Conservation (phyloP, 2,888 invertebrate genomes). For the Eupithecia subfuscata region DNA sequence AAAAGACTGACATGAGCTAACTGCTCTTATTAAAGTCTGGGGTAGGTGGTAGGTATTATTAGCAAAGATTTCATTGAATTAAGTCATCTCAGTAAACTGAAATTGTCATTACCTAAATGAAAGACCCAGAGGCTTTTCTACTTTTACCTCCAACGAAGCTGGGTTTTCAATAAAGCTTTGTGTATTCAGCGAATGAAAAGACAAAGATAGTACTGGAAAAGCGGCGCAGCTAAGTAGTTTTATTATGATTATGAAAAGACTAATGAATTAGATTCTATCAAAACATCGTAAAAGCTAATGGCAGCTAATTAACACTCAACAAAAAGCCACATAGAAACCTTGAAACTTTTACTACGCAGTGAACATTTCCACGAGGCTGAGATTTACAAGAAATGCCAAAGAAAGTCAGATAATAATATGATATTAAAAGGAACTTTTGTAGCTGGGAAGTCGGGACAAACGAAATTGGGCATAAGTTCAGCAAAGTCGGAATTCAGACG, state of each 20-base stretch:
- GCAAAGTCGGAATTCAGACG: conserved; percentile 56
- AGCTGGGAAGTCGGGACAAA: conserved; percentile 36
- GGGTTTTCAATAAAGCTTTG: conserved; percentile 8
- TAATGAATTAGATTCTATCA: conserved; percentile 30
- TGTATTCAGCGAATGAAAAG: conserved; percentile 9
- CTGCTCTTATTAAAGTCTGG: background rate
- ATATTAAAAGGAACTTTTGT: conserved; percentile 38
- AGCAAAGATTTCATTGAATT: background rate
- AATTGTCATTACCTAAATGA: background rate
- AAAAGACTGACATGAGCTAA: background rate
- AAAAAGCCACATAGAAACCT: conserved; percentile 25
- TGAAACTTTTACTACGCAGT: conserved; percentile 34
- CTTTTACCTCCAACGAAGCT: background rate
- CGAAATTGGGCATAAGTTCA: conserved; percentile 44
- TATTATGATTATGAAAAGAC: conserved; percentile 15
- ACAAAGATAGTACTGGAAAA: background rate
- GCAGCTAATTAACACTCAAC: conserved; percentile 31
- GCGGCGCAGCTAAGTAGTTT: background rate
- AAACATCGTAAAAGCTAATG: conserved; percentile 33
- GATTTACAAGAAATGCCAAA: conserved; percentile 19
- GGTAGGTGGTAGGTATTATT: background rate
- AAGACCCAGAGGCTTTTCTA: background rate
- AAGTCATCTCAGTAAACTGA: background rate
- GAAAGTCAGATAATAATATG: conserved; percentile 30
- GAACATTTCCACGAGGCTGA: conserved; percentile 17